A percentile compares a stretch with the other conserved stretches of the same genome.
phyloP scores from a whole-genome alignment of 2,113 vertebrate genomes.

The Isichthys henryi region DNA sequence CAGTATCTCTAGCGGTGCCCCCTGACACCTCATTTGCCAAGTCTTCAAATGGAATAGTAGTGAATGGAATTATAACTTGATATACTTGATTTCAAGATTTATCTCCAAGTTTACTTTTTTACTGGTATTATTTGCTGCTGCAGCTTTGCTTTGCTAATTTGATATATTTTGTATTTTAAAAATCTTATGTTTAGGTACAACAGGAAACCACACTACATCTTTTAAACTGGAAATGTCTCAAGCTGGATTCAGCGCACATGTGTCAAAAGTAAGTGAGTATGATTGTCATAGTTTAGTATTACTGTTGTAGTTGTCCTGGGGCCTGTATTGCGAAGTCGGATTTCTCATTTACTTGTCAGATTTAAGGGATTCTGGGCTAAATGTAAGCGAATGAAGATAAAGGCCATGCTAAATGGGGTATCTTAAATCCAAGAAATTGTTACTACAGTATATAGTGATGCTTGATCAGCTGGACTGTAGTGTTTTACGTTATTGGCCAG shows the following conservation, averaged over 20 bases:
- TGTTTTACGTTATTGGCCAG: not conserved
- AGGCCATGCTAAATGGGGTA: not conserved
- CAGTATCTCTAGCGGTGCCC: not conserved
- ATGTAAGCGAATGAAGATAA: not conserved
- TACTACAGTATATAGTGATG: not conserved
- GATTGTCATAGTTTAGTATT: not conserved
- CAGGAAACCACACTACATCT: slow-evolving; percentile 74
- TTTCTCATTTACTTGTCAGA: not conserved
- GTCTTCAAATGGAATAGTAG: not conserved
- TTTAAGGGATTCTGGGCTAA: not conserved
- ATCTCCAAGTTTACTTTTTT: not conserved
- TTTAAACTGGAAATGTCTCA: slow-evolving; percentile 98
- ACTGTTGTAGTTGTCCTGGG: not conserved
- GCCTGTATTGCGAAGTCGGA: not conserved
- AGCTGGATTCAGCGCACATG: slow-evolving; percentile 88
- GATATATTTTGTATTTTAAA: not conserved
- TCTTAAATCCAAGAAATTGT: not conserved
- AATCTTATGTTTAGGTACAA: slow-evolving; percentile 65
- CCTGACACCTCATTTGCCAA: not conserved
- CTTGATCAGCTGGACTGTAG: not conserved
- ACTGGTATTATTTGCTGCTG: not conserved
- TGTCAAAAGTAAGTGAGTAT: slow-evolving; percentile 68
- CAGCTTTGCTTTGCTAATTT: not conserved
- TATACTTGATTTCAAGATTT: not conserved
- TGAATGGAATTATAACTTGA: not conserved